Conservation (phyloP, 2,888 invertebrate genomes). For the Nesidiocoris tenuis region DNA sequence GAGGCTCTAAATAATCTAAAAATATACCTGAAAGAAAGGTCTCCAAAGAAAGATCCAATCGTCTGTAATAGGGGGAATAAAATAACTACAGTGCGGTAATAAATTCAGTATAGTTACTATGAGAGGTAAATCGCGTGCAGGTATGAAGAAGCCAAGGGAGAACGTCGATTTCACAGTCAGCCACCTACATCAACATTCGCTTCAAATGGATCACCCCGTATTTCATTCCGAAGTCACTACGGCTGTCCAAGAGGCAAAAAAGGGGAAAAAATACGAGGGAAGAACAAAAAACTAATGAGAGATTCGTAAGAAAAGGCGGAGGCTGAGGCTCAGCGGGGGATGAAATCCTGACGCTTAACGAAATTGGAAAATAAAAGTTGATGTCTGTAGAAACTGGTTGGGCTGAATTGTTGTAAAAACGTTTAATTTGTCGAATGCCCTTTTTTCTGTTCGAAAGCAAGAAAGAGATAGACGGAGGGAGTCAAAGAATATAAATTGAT, state of each 20-base stretch:
- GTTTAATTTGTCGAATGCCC: background rate
- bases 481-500: too few relatives aligned
- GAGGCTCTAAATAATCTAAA: too few relatives aligned
- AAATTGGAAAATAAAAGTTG: background rate
- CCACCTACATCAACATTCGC: background rate
- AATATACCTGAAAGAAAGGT: too few relatives aligned
- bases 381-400: background rate
- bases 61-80: too few relatives aligned
- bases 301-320: background rate
- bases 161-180: background rate
- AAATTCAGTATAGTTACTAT: background rate
- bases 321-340: background rate
- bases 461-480: too few relatives aligned
- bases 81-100: too few relatives aligned
- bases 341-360: background rate
- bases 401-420: background rate
- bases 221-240: background rate
- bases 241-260: background rate
- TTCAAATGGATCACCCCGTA: background rate
- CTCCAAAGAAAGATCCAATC: too few relatives aligned
- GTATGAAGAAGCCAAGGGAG: background rate
- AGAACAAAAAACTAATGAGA: background rate
- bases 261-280: background rate
- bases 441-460: too few relatives aligned
- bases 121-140: background rate